Base-by-base conservation (phyloP, 2,888 invertebrate genomes). In the Apantesis nais region DNA sequence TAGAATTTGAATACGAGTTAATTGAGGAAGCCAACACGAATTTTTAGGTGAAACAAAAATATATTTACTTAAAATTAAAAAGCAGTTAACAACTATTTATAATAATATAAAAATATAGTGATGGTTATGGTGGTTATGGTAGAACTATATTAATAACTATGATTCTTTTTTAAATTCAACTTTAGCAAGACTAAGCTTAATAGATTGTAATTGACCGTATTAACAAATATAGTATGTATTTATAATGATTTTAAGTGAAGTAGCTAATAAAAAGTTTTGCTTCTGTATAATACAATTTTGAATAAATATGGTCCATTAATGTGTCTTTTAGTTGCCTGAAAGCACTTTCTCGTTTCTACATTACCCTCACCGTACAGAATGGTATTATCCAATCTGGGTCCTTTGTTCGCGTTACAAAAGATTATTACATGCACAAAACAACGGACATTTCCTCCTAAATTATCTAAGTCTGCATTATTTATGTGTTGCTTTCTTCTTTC, bases 381-480 rank as follows among this genome's bases (percentile, higher is more conserved):
- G 70, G 75, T 75, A 78, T 80, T 84, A 83, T 70, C 63, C 75
- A 77, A 80, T 83, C 78, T 76, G 68, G 64, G 70, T 58, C 76
- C 75, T 74, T 83, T 83, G 79, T 80, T 75, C 58, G 25, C 60
- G 63, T 74, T 67, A 82, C 80, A 78, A 84, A 82, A 82, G 79
- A 81, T 80, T 78, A 76, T 72, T 75, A 74, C 73, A 55, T 67
- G 66, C 76, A 78, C 79, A 79, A 84, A 77, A 80, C 79, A 79
- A 74, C 69, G 71, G 84, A 37, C 68, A 76, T 75, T 68, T 67
- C 70, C 73, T 60, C 69, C 64, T 63, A 77, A 78, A 73, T 81
- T 75, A 73, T 60, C 70, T 70, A 64, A 37, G 39, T 39, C 58
- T 62, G 29, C 19, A 67, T 64, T 72, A 71, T 63, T 63, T 62